Evolutionary conservation across 2,113 vertebrate genomes (phyloP), one percentile per base, ranked within the genome.

Genomic region (Neolamprologus longior): DNA sequence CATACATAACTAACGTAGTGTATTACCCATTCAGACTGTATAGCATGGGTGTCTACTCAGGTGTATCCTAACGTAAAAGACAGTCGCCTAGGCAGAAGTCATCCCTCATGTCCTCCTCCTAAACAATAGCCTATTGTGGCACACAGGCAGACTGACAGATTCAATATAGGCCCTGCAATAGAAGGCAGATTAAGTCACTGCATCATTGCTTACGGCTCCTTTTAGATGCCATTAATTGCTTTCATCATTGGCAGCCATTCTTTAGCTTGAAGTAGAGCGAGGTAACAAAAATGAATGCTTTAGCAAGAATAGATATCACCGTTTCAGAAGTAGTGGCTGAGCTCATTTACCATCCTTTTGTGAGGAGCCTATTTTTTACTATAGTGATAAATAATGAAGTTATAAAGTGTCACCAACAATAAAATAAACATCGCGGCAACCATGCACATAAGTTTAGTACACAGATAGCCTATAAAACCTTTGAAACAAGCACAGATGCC

Each of bases 181-280:
- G 86, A 90, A 81, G 87, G 88, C 90, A 93, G 92, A 95, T 94
- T 89, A 93, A 94, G 92, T 92, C 88, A 11, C 91, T 89, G 93
- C 93, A 93, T 93, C 90, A 85, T 89, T 71, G 92, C 93, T 92
- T 84, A 83, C 33, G 66, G 90, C 90, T 94, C 82, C 86, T 88
- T 90, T 89, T 73, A 88, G 86, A 80, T 33, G 28, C 89, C 84
- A 93, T 94, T 94, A 95, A 94, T 94, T 94, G 92, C 88, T 88
- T 90, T 92, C 83, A 82, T 92, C 92, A 88, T 19, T 80, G 92
- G 91, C 83, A 84, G 88, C 78, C 90, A 53, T 90, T 92, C 79
- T 89, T 88, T 61, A 89, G 68, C 90, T 87, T 7, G 28, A 83
- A 89, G 89, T 84, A 82, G 91, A 89, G 83, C 85, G 76, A 78